phyloP scores from a whole-genome alignment of 1,140 invertebrate genomes.

The Apis dorsata region DNA sequence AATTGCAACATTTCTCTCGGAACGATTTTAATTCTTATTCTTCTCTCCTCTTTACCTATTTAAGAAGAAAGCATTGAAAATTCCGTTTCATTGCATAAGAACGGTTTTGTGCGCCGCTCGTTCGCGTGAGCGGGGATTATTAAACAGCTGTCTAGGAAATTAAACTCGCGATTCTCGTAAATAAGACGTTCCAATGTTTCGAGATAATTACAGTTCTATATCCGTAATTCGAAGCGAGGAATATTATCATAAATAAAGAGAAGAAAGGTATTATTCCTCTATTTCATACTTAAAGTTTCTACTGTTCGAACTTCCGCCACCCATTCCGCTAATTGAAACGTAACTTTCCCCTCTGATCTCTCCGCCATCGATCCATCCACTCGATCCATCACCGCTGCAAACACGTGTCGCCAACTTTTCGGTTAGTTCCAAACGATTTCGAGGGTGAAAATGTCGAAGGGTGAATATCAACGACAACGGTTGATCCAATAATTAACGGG shows the following conservation, averaged over 20 bases:
- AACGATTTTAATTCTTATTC: too few relatives aligned
- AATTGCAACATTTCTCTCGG: not conserved
- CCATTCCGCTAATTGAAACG: not conserved
- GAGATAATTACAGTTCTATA: not conserved
- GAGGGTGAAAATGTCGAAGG: not conserved
- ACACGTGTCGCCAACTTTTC: not conserved
- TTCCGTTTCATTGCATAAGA: not conserved
- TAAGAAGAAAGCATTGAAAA: not conserved
- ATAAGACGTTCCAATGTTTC: not conserved
- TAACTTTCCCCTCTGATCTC: not conserved
- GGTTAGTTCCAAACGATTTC: not conserved
- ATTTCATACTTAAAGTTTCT: not conserved
- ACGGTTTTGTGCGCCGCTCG: not conserved
- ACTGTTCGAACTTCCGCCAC: not conserved
- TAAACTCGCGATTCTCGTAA: not conserved
- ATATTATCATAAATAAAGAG: not conserved
- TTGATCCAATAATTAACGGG: constrained; percentile 13
- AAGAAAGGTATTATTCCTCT: too few relatives aligned
- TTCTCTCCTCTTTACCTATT: too few relatives aligned
- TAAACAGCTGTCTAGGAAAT: not conserved
- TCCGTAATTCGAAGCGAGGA: not conserved
- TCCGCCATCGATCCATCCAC: too few relatives aligned
- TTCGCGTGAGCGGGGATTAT: not conserved
- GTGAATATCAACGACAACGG: not conserved
- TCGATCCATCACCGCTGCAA: not conserved